Conservation (phyloP, 2,797 vertebrate genomes). For the Pseudomugil gertrudae region DNA sequence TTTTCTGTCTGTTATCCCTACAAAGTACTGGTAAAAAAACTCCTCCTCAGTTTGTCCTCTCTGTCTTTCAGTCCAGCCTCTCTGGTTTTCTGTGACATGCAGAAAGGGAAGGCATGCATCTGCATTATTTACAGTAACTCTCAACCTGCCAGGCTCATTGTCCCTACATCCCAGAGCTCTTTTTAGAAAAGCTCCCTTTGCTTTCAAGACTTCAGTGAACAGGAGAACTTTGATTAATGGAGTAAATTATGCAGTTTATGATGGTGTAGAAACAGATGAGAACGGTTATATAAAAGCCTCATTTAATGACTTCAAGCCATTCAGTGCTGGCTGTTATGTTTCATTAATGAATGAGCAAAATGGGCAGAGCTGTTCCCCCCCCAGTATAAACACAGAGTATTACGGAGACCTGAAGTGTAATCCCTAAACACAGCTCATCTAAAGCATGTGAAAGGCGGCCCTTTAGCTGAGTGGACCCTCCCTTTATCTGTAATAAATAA, state of each 20-base stretch:
- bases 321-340: constrained; percentile 3
- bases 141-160: constrained; percentile 39
- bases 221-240: constrained; percentile 53
- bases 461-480: constrained; percentile 1
- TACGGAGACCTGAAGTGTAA: neutral
- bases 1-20: too few species aligned
- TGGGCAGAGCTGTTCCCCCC: neutral
- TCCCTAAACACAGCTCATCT: neutral
- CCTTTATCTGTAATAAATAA: constrained; percentile 7
- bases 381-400: neutral
- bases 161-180: constrained; percentile 30
- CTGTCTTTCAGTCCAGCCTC: constrained; percentile 15
- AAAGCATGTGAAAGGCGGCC: neutral
- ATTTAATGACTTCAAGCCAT: constrained; percentile 10
- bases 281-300: constrained; percentile 14
- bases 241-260: constrained; percentile 8
- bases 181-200: constrained; percentile 54
- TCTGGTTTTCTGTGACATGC: constrained; percentile 10
- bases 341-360: constrained; percentile 33
- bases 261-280: neutral
- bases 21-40: neutral
- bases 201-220: constrained; percentile 54
- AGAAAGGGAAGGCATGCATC: constrained; percentile 28
- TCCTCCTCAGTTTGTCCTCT: constrained; percentile 19
- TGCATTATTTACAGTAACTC: constrained; percentile 72